Percentiles rank a stretch among this genome's conserved stretches.
Evolutionary conservation across 2,888 invertebrate genomes (phyloP).

Genomic region (Ichneumoninae sp.): DNA sequence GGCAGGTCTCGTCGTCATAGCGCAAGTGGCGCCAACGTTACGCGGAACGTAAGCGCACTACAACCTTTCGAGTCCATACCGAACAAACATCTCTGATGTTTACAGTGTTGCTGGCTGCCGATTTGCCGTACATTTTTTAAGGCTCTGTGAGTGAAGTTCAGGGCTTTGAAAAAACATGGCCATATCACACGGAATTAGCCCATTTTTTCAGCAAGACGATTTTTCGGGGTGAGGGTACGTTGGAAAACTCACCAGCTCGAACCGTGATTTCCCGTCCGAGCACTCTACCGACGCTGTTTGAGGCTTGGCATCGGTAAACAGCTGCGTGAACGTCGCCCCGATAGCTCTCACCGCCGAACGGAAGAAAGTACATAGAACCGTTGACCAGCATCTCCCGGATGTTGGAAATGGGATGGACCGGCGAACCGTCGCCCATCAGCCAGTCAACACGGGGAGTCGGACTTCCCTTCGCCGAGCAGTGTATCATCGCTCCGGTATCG

Average conservation of each 20-base stretch:
- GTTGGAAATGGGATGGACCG: slow-evolving; percentile 87
- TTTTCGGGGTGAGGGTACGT: not conserved
- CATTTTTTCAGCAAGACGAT: not conserved
- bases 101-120: no score
- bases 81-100: no score
- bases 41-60: no score
- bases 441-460: slow-evolving; percentile 92
- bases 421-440: slow-evolving; percentile 90
- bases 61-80: no score
- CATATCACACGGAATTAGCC: no score
- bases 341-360: slow-evolving; percentile 93
- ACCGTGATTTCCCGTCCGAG: slow-evolving; percentile 94
- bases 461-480: slow-evolving; percentile 91
- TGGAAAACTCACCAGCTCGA: slow-evolving; percentile 91
- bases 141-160: no score
- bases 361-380: slow-evolving; percentile 94
- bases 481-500: slow-evolving; percentile 90
- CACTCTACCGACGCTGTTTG: slow-evolving; percentile 90
- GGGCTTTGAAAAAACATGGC: not conserved
- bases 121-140: no score
- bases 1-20: no score
- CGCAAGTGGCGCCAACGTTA: no score
- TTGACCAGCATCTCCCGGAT: slow-evolving; percentile 91
- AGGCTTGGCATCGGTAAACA: slow-evolving; percentile 89
- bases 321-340: slow-evolving; percentile 94